Conservation (phyloP, 2,888 invertebrate genomes). For the Cheilosia impressa region DNA sequence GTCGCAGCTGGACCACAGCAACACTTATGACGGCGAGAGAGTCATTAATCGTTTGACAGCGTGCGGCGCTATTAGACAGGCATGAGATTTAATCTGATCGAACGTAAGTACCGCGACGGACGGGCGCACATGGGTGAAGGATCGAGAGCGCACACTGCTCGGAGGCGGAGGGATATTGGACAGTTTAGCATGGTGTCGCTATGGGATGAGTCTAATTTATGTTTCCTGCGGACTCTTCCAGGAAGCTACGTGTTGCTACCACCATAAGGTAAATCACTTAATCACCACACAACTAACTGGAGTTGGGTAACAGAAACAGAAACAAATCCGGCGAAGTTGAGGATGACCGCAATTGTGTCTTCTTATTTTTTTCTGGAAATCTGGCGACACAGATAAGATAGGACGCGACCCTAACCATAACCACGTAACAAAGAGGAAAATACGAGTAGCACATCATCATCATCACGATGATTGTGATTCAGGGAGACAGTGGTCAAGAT, state of each 20-base stretch:
- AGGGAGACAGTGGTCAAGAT: conserved; percentile 69
- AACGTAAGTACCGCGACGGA: conserved; percentile 54
- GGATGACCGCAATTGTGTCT: conserved; percentile 51
- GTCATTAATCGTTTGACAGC: conserved; percentile 70
- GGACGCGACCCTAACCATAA: conserved; percentile 32
- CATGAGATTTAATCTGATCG: conserved; percentile 67
- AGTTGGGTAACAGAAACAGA: conserved; percentile 22
- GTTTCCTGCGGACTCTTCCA: conserved; percentile 35
- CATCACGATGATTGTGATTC: conserved; percentile 60
- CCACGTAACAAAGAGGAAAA: conserved; percentile 37
- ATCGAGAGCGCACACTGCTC: conserved; percentile 26
- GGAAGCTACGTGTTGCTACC: conserved; percentile 51
- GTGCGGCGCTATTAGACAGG: conserved; percentile 67
- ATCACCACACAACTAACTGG: conserved; percentile 46
- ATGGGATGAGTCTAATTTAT: conserved; percentile 18
- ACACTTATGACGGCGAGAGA: conserved; percentile 60
- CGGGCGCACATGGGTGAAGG: conserved; percentile 45
- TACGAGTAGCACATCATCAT: conserved; percentile 73
- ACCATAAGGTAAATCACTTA: conserved; percentile 44
- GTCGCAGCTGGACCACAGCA: conserved; percentile 45
- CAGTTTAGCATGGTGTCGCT: conserved; percentile 15
- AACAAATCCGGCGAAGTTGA: conserved; percentile 39
- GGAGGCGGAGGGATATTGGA: not conserved
- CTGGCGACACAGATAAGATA: conserved; percentile 53
- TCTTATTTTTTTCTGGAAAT: conserved; percentile 43